Conservation (phyloP, 2,888 invertebrate species). For the Eristalis intricaria region DNA sequence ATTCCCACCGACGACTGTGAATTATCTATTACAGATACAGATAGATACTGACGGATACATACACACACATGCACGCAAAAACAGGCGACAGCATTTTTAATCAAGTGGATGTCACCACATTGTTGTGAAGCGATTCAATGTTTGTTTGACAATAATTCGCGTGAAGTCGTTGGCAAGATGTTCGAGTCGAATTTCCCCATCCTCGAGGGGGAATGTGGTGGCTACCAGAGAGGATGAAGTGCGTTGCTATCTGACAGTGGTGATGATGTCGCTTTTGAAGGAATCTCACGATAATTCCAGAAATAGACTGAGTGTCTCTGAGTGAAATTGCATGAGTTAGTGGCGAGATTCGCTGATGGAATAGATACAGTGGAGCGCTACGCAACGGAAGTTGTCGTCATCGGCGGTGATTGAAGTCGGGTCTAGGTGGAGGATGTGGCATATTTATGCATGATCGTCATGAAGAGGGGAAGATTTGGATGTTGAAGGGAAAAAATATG, state of each 20-base stretch:
- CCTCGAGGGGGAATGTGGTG: background rate
- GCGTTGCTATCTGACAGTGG: background rate
- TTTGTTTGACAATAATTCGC: background rate
- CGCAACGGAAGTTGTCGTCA: background rate
- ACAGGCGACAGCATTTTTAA: background rate
- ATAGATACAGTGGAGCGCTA: background rate
- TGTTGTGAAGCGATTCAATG: background rate
- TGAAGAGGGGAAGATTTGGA: background rate
- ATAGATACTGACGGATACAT: background rate
- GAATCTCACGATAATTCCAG: background rate
- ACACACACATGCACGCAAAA: background rate
- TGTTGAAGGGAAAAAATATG: background rate
- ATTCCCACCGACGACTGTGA: background rate
- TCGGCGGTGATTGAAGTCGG: background rate
- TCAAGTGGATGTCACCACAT: background rate
- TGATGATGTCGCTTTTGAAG: background rate
- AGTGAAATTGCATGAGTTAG: background rate
- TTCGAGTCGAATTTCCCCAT: background rate
- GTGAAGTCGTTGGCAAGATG: background rate
- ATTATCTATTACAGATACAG: constrained; percentile 4
- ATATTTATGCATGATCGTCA: background rate
- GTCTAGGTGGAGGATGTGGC: background rate
- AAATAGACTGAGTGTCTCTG: background rate
- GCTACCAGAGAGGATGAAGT: background rate
- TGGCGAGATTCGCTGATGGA: background rate